These are phyloP conservation scores for Ifrita kowaldi DNA, from an alignment of 2,113 vertebrate species.

Conservation along the genomic window DNA sequence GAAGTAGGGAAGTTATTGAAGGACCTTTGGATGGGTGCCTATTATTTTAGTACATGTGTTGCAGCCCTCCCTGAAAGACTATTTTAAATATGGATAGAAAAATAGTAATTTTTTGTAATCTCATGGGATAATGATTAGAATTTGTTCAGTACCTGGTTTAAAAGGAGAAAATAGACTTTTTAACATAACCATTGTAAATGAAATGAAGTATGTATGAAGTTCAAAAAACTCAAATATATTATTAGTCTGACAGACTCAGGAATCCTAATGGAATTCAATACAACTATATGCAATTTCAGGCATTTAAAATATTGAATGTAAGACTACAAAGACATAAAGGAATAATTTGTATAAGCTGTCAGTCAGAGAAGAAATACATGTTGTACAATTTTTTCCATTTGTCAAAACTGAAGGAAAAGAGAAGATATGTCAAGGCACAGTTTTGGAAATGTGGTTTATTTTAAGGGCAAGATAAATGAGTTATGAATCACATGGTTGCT, in stretches of 20 bases:
- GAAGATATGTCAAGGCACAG: neutral
- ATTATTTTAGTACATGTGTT: neutral
- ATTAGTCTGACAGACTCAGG: neutral
- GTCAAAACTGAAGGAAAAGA: neutral
- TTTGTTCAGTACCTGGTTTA: neutral
- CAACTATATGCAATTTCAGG: neutral
- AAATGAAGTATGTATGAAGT: neutral
- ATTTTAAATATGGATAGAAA: neutral
- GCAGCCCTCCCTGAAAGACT: neutral
- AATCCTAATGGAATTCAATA: conserved; percentile 1
- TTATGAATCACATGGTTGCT: neutral
- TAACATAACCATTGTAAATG: neutral
- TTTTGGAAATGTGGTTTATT: neutral
- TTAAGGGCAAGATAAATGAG: neutral
- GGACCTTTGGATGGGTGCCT: neutral
- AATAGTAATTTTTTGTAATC: neutral
- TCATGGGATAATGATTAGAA: neutral
- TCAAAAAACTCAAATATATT: neutral
- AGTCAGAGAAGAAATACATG: neutral
- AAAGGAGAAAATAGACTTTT: neutral
- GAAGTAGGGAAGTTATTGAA: neutral
- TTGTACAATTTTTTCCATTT: conserved; percentile 25
- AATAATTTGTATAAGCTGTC: conserved; percentile 41
- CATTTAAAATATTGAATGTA: conserved; percentile 31
- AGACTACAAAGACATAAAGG: conserved; percentile 13